phyloP scores from a whole-genome alignment of 2,797 vertebrate species.

The Neoniphon sammara region DNA sequence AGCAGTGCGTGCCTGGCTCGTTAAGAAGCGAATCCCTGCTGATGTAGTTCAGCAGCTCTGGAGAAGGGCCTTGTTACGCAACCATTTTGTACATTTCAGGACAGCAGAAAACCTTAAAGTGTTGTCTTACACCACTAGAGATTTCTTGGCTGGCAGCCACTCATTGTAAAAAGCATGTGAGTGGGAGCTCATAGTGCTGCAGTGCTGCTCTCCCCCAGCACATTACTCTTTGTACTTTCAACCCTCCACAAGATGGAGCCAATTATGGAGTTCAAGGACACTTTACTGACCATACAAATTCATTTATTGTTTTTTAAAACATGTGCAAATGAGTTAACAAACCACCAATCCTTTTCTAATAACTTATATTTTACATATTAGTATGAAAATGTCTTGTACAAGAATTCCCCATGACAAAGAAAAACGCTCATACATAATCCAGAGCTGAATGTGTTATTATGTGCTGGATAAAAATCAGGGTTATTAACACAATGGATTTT shows the following conservation, averaged over 20 bases:
- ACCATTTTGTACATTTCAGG: slow-evolving; percentile 55
- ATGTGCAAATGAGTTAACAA: slow-evolving; percentile 56
- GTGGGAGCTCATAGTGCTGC: slow-evolving; percentile 36
- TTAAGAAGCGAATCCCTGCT: slow-evolving; percentile 63
- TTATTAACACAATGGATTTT: slow-evolving; percentile 40
- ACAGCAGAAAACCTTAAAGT: slow-evolving; percentile 52
- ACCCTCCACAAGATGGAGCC: slow-evolving; percentile 77
- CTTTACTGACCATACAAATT: slow-evolving; percentile 8
- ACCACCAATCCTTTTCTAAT: slow-evolving; percentile 54
- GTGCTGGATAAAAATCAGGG: slow-evolving; percentile 48
- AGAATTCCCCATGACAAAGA: slow-evolving; percentile 59
- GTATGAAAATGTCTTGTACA: slow-evolving; percentile 12
- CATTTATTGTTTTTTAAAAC: slow-evolving; percentile 61
- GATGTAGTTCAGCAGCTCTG: slow-evolving; percentile 43
- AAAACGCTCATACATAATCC: slow-evolving; percentile 40
- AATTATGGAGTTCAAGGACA: slow-evolving; percentile 37
- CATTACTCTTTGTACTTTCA: slow-evolving; percentile 24
- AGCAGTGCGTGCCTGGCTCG: slow-evolving; percentile 49
- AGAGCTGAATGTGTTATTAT: slow-evolving; percentile 46
- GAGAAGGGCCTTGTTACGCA: slow-evolving; percentile 57
- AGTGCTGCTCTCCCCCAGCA: neutral
- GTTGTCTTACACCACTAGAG: slow-evolving; percentile 61
- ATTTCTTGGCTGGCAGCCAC: slow-evolving; percentile 51
- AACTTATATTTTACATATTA: slow-evolving; percentile 62
- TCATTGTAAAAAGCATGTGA: slow-evolving; percentile 56